Conservation (phyloP, 2,113 vertebrate genomes). For the Pholis gunnellus region DNA sequence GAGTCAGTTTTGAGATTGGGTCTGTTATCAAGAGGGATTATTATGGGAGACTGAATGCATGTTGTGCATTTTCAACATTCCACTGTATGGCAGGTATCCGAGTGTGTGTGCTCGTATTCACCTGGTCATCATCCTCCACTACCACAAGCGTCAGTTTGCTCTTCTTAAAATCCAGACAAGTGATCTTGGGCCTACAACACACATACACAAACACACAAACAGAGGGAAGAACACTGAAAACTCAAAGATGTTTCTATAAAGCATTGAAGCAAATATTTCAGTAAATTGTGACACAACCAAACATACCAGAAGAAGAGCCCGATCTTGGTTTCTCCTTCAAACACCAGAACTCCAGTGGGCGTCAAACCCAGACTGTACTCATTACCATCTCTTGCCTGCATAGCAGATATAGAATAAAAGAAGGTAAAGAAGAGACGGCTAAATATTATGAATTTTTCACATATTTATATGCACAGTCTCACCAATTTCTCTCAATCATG, state of each 20-base stretch:
- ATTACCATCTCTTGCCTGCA: slow-evolving; percentile 95
- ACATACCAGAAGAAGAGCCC: slow-evolving; percentile 98
- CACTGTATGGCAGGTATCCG: not conserved
- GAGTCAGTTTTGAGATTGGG: not conserved
- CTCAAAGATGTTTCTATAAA: not conserved
- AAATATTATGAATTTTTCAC: not conserved
- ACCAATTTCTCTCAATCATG: not conserved
- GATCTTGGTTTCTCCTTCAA: slow-evolving; percentile 98
- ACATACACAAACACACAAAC: not conserved
- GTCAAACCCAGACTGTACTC: slow-evolving; percentile 98
- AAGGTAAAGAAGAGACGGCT: not conserved
- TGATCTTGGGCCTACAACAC: slow-evolving; percentile 95
- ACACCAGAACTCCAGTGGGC: slow-evolving; percentile 97
- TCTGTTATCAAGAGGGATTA: not conserved
- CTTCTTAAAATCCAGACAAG: slow-evolving; percentile 97
- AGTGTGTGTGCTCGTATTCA: slow-evolving; percentile 61
- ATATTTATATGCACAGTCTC: not conserved
- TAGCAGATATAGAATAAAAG: not conserved
- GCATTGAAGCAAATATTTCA: not conserved
- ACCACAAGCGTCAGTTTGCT: slow-evolving; percentile 97
- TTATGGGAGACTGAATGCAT: not conserved
- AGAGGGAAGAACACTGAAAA: not conserved
- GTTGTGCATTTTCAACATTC: not conserved
- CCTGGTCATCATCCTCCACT: slow-evolving; percentile 98
- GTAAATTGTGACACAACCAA: not conserved